Evolutionary conservation across 2,888 invertebrate genomes (phyloP), one percentile per base, ranked within the genome.

Genomic region (Eilema caniola): DNA sequence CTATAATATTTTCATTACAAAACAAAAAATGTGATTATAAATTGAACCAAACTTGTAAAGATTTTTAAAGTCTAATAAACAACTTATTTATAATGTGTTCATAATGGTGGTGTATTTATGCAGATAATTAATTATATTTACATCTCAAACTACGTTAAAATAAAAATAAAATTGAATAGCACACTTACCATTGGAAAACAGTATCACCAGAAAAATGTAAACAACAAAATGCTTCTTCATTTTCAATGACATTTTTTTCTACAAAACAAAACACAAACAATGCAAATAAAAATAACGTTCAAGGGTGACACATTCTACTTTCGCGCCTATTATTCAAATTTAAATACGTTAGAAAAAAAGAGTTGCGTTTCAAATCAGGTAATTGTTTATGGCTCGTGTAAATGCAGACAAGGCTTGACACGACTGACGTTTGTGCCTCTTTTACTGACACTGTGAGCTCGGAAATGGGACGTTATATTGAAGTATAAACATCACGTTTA

Each of bases 401-500:
- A 73, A 78, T 77, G 78, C 84, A 85, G 82, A 82, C 83, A 85
- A 82, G 79, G 83, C 83, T 83, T 84, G 79, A 84, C 82, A 75
- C 86, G 84, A 86, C 85, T 87, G 84, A 86, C 83, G 86, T 86
- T 87, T 85, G 85, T 84, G 85, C 85, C 86, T 85, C 84, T 84
- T 81, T 85, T 82, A 82, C 86, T 85, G 87, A 86, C 86, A 89
- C 87, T 86, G 83, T 75, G 80, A 83, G 86, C 81, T 85, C 82
- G 82, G 84, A 88, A 88, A 88, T 86, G 88, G 85, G 82, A 85
- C 87, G 87, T 80, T 82, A 75, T 84, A 82, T 82, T 86, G 82
- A 79, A 82, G 83, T 81, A 84, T 90, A 90, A 90, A 88, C 90
- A 90, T 90, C 90, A 90, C 85, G 87, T 83, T 90, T 90, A 90